These are phyloP conservation scores for Pelobates cultripes DNA, from an alignment of 2,797 vertebrate species.

Conservation along the genomic window DNA sequence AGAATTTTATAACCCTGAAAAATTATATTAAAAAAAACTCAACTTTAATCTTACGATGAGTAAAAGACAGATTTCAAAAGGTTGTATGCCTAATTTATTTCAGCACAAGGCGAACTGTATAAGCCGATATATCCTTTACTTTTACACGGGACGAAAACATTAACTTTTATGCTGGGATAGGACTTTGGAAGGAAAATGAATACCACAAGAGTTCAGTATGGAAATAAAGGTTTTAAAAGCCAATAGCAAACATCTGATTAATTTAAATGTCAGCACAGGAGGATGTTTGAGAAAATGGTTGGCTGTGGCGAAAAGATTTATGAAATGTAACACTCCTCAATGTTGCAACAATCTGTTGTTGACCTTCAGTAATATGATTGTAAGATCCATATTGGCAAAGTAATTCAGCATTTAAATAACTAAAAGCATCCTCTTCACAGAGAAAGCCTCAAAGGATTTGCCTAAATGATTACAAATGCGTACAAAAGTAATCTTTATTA, in stretches of 20 bases:
- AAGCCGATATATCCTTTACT: conserved; percentile 24
- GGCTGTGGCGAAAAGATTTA: conserved; percentile 3
- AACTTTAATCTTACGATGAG: not conserved
- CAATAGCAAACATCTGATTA: conserved; percentile 42
- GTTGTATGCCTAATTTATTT: conserved; percentile 28
- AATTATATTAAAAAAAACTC: not conserved
- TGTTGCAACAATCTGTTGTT: conserved; percentile 10
- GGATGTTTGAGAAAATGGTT: not conserved
- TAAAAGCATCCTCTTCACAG: too few species aligned
- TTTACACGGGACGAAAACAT: conserved; percentile 31
- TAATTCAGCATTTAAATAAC: too few species aligned
- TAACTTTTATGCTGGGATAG: too few species aligned
- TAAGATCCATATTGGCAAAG: too few species aligned
- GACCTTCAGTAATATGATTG: too few species aligned
- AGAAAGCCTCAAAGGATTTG: too few species aligned
- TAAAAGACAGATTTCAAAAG: conserved; percentile 13
- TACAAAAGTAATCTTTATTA: too few species aligned
- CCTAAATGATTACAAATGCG: too few species aligned
- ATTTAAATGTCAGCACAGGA: conserved; percentile 20
- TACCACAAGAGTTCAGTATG: conserved; percentile 44
- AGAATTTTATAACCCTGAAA: conserved; percentile 1
- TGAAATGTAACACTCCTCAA: conserved; percentile 18
- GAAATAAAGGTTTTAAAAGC: conserved; percentile 21
- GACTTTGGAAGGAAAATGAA: conserved; percentile 25
- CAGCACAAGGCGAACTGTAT: conserved; percentile 38